phyloP scores from a whole-genome alignment of 2,888 invertebrate species.

The Tiphia femorata region DNA sequence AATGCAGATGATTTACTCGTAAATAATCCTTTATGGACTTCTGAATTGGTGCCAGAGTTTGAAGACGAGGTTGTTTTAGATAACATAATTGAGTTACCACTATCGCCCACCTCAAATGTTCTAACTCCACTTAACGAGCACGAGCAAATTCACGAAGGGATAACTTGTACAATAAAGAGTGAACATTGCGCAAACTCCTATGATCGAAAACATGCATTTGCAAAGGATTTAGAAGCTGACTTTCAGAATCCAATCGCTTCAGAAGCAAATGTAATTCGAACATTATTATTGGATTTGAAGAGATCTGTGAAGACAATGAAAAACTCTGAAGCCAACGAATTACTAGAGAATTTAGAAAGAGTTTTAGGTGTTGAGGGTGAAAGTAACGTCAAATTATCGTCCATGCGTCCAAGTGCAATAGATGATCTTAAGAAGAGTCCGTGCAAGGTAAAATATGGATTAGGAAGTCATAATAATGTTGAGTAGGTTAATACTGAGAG shows the following conservation, averaged over 20 bases:
- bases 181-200: not conserved
- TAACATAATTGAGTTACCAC: conserved; percentile 58
- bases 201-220: conserved; percentile 6
- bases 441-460: conserved; percentile 9
- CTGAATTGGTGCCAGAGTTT: conserved; percentile 53
- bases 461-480: conserved; percentile 23
- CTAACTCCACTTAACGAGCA: not conserved
- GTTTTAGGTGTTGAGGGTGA: conserved; percentile 54
- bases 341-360: conserved; percentile 58
- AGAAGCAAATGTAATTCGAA: conserved; percentile 49
- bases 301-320: conserved; percentile 56
- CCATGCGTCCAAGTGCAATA: conserved; percentile 40
- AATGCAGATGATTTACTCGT: conserved; percentile 52
- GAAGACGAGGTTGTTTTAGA: conserved; percentile 53
- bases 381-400: conserved; percentile 56
- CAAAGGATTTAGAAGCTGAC: conserved; percentile 48
- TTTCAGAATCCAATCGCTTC: conserved; percentile 39
- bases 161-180: not conserved
- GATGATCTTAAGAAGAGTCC: conserved; percentile 34
- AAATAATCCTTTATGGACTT: conserved; percentile 48
- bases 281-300: conserved; percentile 56
- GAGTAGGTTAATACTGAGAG: conserved; percentile 25
- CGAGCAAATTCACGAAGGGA: not conserved
- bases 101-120: conserved; percentile 36
- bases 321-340: conserved; percentile 53